phyloP scores from a whole-genome alignment of 1,140 invertebrate genomes.

The Dinoponera quadriceps region DNA sequence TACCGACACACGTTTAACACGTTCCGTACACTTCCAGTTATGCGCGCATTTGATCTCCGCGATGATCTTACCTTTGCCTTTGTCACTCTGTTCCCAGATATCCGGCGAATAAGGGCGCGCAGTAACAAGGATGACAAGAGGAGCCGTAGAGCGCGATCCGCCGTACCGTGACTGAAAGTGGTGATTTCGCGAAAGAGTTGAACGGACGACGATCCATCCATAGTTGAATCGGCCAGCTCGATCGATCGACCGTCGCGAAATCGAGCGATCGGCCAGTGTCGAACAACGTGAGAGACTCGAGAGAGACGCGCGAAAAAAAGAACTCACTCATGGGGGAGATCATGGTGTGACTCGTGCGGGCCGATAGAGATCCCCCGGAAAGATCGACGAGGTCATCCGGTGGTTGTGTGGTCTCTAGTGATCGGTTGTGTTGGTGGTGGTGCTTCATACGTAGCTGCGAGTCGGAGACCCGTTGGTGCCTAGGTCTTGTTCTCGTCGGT shows the following conservation, averaged over 20 bases:
- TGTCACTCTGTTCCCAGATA: constrained; percentile 30
- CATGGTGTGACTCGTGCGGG: constrained; percentile 65
- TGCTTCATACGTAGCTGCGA: constrained; percentile 65
- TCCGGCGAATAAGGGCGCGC: constrained; percentile 30
- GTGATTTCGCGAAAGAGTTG: constrained; percentile 7
- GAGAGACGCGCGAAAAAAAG: constrained; percentile 14
- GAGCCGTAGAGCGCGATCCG: background rate
- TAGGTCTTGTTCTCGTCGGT: constrained; percentile 65
- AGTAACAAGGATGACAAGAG: constrained; percentile 41
- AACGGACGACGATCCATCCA: constrained; percentile 23
- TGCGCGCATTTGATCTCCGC: background rate
- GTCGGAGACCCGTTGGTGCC: constrained; percentile 61
- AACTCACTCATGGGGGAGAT: constrained; percentile 27
- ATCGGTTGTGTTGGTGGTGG: constrained; percentile 69
- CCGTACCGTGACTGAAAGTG: constrained; percentile 23
- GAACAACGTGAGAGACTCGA: constrained; percentile 27
- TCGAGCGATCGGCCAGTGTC: constrained; percentile 27
- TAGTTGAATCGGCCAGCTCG: background rate
- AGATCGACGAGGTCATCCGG: constrained; percentile 56
- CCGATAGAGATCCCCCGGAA: constrained; percentile 45
- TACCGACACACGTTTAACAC: background rate
- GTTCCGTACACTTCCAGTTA: background rate
- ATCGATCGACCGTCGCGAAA: constrained; percentile 20
- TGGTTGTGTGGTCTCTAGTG: constrained; percentile 68
- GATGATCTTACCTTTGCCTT: background rate